phyloP scores from a whole-genome alignment of 1,140 invertebrate genomes.

The Metaphire vulgaris region DNA sequence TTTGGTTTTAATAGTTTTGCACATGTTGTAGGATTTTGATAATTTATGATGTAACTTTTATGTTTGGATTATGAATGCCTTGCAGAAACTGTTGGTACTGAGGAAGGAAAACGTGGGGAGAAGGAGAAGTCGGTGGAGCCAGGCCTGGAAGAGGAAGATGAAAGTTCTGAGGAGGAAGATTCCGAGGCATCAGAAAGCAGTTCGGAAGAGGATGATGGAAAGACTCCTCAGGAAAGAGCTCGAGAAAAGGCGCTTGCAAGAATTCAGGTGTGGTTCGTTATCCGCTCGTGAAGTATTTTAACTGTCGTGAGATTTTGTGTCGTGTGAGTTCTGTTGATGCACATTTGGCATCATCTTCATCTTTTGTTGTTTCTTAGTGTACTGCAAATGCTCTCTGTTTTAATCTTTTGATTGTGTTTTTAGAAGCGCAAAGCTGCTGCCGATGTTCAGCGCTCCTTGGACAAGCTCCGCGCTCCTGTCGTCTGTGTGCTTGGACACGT shows the following conservation, averaged over 20 bases:
- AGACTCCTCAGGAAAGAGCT: slow-evolving; percentile 62
- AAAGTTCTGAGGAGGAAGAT: slow-evolving; percentile 27
- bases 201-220: slow-evolving; percentile 8
- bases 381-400: too few species aligned
- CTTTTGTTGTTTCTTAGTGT: too few species aligned
- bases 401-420: slow-evolving; percentile 36
- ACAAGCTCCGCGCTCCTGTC: slow-evolving; percentile 83
- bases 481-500: slow-evolving; percentile 99
- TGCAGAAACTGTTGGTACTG: not conserved
- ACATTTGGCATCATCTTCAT: not conserved
- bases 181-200: slow-evolving; percentile 16
- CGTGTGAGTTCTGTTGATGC: not conserved
- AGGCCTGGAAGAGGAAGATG: slow-evolving; percentile 1
- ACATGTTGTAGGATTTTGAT: not conserved
- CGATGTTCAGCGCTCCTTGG: slow-evolving; percentile 69
- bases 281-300: too few species aligned
- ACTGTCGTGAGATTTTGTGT: not conserved
- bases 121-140: not conserved
- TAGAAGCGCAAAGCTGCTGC: slow-evolving; percentile 73
- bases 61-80: not conserved
- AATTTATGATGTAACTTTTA: not conserved
- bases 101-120: not conserved
- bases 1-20: not conserved
- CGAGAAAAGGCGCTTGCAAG: slow-evolving; percentile 61
- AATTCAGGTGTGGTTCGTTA: slow-evolving; percentile 60